phyloP scores from a whole-genome alignment of 2,888 invertebrate genomes.

The Pilophorus perplexus region DNA sequence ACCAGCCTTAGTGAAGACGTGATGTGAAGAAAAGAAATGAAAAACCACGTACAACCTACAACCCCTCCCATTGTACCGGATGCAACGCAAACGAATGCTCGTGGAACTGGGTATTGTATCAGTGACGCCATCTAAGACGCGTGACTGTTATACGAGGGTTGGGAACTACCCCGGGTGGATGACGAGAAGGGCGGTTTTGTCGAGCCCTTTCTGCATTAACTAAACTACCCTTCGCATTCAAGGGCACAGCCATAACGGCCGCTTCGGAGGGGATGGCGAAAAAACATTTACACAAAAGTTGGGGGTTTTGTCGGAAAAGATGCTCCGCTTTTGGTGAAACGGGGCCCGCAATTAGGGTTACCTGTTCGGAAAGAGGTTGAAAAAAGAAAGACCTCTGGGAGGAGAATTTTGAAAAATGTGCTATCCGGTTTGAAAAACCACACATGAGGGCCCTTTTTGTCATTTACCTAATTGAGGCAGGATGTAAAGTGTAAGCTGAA shows the following conservation, averaged over 20 bases:
- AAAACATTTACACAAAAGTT: too few relatives aligned
- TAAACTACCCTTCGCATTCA: slow-evolving; percentile 4
- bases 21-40: slow-evolving; percentile 11
- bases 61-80: slow-evolving; percentile 25
- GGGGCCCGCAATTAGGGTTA: too few relatives aligned
- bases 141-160: slow-evolving; percentile 21
- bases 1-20: too few relatives aligned
- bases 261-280: slow-evolving; percentile 5
- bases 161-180: background rate
- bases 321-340: too few relatives aligned
- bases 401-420: too few relatives aligned
- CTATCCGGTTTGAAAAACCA: too few relatives aligned
- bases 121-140: slow-evolving; percentile 35
- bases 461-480: too few relatives aligned
- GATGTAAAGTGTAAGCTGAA: too few relatives aligned
- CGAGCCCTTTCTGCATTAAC: slow-evolving; percentile 9
- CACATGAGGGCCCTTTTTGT: too few relatives aligned
- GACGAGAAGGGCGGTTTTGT: slow-evolving; percentile 1
- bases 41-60: slow-evolving; percentile 8
- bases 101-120: slow-evolving; percentile 14
- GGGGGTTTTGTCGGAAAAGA: too few relatives aligned
- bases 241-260: slow-evolving; percentile 22
- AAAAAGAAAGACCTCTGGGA: too few relatives aligned
- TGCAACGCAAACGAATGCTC: slow-evolving; percentile 33
- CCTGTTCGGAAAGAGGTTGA: too few relatives aligned